phyloP scores from a whole-genome alignment of 2,888 invertebrate genomes.

The Sabatieria punctata region DNA sequence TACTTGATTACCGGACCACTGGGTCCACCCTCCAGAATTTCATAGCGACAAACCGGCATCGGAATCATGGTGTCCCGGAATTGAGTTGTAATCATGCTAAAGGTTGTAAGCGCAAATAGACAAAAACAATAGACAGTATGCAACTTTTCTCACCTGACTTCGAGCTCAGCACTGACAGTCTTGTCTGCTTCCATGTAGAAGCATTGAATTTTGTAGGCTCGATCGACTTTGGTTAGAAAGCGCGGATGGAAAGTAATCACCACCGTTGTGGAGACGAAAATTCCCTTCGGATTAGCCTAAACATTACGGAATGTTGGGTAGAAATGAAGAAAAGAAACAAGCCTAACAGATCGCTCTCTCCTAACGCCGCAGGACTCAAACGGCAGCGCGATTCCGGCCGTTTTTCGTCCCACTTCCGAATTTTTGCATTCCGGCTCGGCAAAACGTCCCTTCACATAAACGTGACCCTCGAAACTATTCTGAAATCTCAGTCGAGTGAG shows the following conservation, averaged over 20 bases:
- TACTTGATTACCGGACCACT: too few species aligned
- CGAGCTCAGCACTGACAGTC: too few species aligned
- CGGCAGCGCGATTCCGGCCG: slow-evolving; percentile 28
- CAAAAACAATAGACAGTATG: too few species aligned
- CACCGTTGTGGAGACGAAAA: slow-evolving; percentile 28
- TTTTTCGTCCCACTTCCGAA: too few species aligned
- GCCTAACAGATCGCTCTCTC: slow-evolving; percentile 28
- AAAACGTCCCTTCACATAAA: slow-evolving; percentile 17
- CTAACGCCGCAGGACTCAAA: slow-evolving; percentile 30
- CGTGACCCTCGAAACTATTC: slow-evolving; percentile 19
- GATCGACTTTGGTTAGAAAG: slow-evolving; percentile 15
- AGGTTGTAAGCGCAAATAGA: too few species aligned
- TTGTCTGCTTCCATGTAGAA: too few species aligned
- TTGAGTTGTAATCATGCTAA: slow-evolving; percentile 11
- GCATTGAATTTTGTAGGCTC: slow-evolving; percentile 29
- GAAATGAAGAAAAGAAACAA: too few species aligned
- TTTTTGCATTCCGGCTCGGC: too few species aligned
- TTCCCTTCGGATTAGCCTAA: slow-evolving; percentile 29
- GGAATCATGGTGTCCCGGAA: not conserved
- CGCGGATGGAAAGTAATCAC: slow-evolving; percentile 30
- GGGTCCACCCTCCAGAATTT: slow-evolving; percentile 1
- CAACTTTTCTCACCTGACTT: too few species aligned
- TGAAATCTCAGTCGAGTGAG: too few species aligned
- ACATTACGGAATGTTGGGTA: too few species aligned
- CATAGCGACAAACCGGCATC: too few species aligned